Percentiles rank a stretch among this genome's conserved stretches.
Evolutionary conservation across 1,140 invertebrate species (phyloP).

Genomic region (Penaeus japonicus): DNA sequence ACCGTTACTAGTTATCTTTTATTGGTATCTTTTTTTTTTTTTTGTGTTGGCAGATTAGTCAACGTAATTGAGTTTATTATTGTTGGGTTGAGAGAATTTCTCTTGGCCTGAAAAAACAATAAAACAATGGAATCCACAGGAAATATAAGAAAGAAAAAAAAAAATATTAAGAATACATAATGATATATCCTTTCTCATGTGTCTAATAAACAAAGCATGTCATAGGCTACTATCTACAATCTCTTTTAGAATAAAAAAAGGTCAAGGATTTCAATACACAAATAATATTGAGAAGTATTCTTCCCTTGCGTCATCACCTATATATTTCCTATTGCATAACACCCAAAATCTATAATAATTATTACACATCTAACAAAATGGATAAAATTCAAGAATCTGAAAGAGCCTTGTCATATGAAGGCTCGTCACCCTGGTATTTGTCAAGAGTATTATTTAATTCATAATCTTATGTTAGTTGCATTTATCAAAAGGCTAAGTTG

Average conservation of each 20-base stretch:
- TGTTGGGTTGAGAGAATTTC: conserved; percentile 75
- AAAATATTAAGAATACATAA: conserved; percentile 10
- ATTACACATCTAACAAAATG: conserved; percentile 26
- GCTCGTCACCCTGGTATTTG: conserved; percentile 37
- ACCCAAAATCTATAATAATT: conserved; percentile 14
- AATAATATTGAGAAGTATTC: conserved; percentile 36
- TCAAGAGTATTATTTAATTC: conserved; percentile 40
- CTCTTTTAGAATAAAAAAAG: not conserved
- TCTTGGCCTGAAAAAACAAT: conserved; percentile 56
- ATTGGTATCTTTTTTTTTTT: conserved; percentile 27
- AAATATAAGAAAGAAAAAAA: conserved; percentile 33
- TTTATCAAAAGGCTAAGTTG: conserved; percentile 50
- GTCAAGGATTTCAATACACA: not conserved
- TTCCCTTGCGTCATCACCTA: conserved; percentile 41
- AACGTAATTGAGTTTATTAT: conserved; percentile 59
- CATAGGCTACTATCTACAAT: no score
- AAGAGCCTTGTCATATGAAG: conserved; percentile 21
- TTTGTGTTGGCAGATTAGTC: conserved; percentile 44
- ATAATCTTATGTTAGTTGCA: conserved; percentile 50
- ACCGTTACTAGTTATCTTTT: conserved; percentile 37
- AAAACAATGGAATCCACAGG: conserved; percentile 52
- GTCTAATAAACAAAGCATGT: not conserved
- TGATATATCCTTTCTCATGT: not conserved
- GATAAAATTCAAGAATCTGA: not conserved
- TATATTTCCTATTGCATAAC: conserved; percentile 31